A percentile compares a stretch with the other conserved stretches of the same genome.
These are phyloP conservation scores for Criorhina ranunculi DNA, from an alignment of 2,888 invertebrate species.

Conservation along the genomic window DNA sequence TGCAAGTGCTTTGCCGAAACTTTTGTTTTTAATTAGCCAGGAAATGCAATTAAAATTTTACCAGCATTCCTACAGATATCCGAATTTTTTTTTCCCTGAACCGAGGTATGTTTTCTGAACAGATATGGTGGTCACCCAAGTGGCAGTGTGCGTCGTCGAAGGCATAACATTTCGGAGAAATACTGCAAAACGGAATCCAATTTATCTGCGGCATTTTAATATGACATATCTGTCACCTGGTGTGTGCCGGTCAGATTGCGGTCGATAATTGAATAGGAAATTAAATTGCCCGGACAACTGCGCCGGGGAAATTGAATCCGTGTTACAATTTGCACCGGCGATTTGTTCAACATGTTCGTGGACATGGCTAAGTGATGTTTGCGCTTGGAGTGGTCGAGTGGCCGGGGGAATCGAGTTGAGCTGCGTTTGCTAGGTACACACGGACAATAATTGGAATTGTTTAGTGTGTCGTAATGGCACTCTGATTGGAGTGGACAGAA, in stretches of 20 bases:
- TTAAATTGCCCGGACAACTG: constrained; percentile 72
- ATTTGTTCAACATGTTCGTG: constrained; percentile 72
- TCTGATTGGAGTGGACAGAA: constrained; percentile 22
- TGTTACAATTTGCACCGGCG: constrained; percentile 74
- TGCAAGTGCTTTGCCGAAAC: not conserved
- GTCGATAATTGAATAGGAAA: constrained; percentile 74
- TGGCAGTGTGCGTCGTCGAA: constrained; percentile 20
- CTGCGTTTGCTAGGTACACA: constrained; percentile 26
- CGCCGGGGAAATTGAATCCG: constrained; percentile 63
- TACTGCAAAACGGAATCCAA: constrained; percentile 62
- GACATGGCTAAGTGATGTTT: constrained; percentile 74
- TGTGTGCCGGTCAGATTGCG: constrained; percentile 58
- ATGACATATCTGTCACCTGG: constrained; percentile 75
- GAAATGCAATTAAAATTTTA: constrained; percentile 50
- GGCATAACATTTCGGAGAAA: constrained; percentile 4
- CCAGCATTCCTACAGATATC: not conserved
- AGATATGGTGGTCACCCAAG: constrained; percentile 25
- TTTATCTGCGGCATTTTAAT: constrained; percentile 75
- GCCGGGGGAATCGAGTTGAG: constrained; percentile 23
- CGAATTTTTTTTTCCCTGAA: not conserved
- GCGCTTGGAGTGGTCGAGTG: constrained; percentile 28
- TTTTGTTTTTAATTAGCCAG: constrained; percentile 39
- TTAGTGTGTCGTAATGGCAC: constrained; percentile 48
- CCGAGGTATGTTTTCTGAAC: not conserved
- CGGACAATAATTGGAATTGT: constrained; percentile 60